These are phyloP conservation scores for Pangasius djambal DNA, from an alignment of 2,797 vertebrate genomes.

Conservation along the genomic window DNA sequence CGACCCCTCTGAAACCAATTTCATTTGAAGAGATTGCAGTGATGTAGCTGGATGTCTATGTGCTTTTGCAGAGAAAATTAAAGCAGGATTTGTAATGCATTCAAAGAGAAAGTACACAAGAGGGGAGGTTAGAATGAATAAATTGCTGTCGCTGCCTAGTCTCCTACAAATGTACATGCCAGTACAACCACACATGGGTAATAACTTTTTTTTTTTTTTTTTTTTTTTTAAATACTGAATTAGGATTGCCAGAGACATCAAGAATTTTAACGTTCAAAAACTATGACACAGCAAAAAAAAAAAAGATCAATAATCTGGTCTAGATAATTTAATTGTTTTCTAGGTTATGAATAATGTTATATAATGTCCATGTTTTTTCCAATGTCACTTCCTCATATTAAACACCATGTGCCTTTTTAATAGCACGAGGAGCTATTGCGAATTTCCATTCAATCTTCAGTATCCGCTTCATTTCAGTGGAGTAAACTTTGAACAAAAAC, in stretches of 20 bases:
- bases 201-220: slow-evolving; percentile 37
- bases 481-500: slow-evolving; percentile 2
- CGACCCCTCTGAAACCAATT: slow-evolving; percentile 69
- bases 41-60: slow-evolving; percentile 62
- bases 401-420: slow-evolving; percentile 48
- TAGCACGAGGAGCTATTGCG: slow-evolving; percentile 37
- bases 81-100: slow-evolving; percentile 66
- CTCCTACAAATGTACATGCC: slow-evolving; percentile 36
- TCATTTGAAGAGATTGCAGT: slow-evolving; percentile 65
- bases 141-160: slow-evolving; percentile 57
- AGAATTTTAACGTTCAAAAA: not conserved
- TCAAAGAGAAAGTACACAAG: slow-evolving; percentile 57
- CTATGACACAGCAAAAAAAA: not conserved
- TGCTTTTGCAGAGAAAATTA: slow-evolving; percentile 60
- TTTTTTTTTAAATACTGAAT: slow-evolving; percentile 39
- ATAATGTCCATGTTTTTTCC: not conserved
- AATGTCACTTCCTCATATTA: not conserved
- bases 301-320: not conserved
- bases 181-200: slow-evolving; percentile 48
- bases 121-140: slow-evolving; percentile 60
- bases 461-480: slow-evolving; percentile 47
- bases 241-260: slow-evolving; percentile 22
- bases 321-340: not conserved
- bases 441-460: slow-evolving; percentile 16
- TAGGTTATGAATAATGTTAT: not conserved